phyloP scores from a whole-genome alignment of 2,888 invertebrate species.

The Mimumesa dahlbomi region DNA sequence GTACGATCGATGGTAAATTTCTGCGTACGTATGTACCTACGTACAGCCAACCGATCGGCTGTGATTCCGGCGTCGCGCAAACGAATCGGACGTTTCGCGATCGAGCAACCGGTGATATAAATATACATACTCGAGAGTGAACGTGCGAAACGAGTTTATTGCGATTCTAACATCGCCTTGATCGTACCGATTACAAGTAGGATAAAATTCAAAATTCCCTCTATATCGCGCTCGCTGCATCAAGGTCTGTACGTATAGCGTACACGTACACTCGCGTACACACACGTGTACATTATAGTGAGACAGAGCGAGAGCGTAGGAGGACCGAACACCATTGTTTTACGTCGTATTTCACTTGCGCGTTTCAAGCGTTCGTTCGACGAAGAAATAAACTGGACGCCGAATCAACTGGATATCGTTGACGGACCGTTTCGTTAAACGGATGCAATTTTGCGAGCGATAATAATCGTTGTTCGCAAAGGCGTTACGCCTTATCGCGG shows the following conservation, averaged over 20 bases:
- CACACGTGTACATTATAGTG: no score
- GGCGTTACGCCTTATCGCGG: no score
- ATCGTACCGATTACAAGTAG: slow-evolving; percentile 3
- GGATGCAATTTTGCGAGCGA: no score
- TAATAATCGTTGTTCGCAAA: no score
- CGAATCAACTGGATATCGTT: background rate
- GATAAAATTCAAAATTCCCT: slow-evolving; percentile 23
- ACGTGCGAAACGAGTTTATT: slow-evolving; percentile 27
- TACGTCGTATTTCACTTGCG: background rate
- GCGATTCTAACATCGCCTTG: slow-evolving; percentile 21
- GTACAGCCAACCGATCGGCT: no score
- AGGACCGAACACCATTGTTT: background rate
- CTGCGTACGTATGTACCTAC: slow-evolving; percentile 20
- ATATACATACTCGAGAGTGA: slow-evolving; percentile 26
- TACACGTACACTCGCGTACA: no score
- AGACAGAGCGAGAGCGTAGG: no score
- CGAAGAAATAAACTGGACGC: no score
- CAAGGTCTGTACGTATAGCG: background rate
- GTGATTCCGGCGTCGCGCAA: no score
- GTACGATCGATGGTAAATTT: slow-evolving; percentile 34
- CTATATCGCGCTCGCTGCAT: background rate
- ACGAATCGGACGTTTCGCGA: slow-evolving; percentile 46
- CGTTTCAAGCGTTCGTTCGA: background rate
- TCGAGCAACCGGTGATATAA: slow-evolving; percentile 26
- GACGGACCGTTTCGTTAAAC: no score